Evolutionary conservation across 1,140 invertebrate genomes (phyloP).

Genomic region (Pemphigus obesinymphae): DNA sequence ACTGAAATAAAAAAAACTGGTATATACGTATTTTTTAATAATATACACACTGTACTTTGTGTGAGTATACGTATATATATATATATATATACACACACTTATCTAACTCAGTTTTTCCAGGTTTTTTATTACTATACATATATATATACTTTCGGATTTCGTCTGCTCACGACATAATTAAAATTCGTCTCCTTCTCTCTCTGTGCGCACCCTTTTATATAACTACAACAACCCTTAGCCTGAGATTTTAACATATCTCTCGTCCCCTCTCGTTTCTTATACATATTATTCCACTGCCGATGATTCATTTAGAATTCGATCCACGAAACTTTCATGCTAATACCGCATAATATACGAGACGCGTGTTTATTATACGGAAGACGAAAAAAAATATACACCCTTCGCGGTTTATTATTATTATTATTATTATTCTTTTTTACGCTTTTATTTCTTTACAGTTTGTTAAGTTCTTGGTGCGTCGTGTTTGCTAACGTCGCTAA

Average conservation of each 20-base stretch:
- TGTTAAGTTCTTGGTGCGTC: constrained; percentile 18
- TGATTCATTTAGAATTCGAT: constrained; percentile 30
- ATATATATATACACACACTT: too few relatives aligned
- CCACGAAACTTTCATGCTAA: constrained; percentile 26
- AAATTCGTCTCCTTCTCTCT: constrained; percentile 21
- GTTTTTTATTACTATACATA: neutral
- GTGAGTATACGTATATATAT: too few relatives aligned
- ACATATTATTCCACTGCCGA: neutral
- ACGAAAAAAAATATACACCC: neutral
- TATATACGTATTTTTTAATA: neutral
- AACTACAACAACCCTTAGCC: neutral
- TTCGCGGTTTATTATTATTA: constrained; percentile 5
- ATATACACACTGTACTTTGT: neutral
- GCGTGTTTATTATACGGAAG: neutral
- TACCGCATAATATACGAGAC: neutral
- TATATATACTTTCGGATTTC: too few relatives aligned
- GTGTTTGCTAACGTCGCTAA: constrained; percentile 11
- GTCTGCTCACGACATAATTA: constrained; percentile 8
- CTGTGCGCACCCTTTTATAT: neutral
- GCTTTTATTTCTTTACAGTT: constrained; percentile 30
- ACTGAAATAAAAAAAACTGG: neutral
- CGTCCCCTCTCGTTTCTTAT: neutral
- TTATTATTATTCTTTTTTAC: neutral
- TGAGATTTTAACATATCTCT: neutral
- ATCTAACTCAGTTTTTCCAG: too few relatives aligned